Evolutionary conservation across 2,797 vertebrate species (phyloP).

Genomic region (Sitta carolinensis): DNA sequence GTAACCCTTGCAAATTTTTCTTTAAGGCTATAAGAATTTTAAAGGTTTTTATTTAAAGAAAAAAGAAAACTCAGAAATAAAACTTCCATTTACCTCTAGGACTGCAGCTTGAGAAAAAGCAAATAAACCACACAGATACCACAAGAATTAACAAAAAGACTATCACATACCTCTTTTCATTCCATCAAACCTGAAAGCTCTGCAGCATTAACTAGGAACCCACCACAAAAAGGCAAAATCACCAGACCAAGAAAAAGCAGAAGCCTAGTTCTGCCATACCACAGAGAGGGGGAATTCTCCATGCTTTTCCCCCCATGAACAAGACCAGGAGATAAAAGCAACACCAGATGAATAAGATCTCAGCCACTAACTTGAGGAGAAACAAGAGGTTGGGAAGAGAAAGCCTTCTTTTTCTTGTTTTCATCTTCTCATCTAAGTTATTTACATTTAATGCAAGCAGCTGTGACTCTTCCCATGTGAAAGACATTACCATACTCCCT

Average conservation of each 20-base stretch:
- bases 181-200: background rate
- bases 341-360: background rate
- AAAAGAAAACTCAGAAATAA: background rate
- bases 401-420: background rate
- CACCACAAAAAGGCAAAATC: background rate
- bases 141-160: background rate
- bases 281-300: background rate
- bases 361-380: background rate
- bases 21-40: background rate
- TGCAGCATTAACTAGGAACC: background rate
- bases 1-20: background rate
- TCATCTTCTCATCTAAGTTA: background rate
- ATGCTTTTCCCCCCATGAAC: background rate
- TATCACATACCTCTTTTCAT: background rate
- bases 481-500: background rate
- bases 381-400: fast-evolving
- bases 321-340: background rate
- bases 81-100: background rate
- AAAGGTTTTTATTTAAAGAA: background rate
- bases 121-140: background rate
- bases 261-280: background rate
- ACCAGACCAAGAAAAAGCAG: background rate
- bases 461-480: background rate
- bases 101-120: background rate
- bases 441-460: background rate